Percentiles rank a stretch among this genome's conserved stretches.
These are phyloP conservation scores for Gari tellinella DNA, from an alignment of 2,888 invertebrate genomes.

Conservation along the genomic window DNA sequence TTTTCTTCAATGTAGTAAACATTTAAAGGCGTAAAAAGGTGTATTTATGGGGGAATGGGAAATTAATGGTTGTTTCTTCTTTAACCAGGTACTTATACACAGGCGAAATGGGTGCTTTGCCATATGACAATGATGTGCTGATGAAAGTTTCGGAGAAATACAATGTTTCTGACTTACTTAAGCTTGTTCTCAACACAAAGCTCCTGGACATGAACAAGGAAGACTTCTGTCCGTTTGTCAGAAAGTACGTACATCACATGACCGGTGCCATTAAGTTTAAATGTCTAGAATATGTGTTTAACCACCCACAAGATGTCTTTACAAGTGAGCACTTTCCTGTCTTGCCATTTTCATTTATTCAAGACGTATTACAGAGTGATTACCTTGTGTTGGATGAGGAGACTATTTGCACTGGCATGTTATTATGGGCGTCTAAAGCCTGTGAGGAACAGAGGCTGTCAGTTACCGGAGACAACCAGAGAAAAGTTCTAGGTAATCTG, in stretches of 20 bases:
- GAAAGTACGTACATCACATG: conserved; percentile 26
- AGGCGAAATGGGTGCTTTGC: conserved; percentile 12
- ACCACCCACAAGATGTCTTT: conserved; percentile 32
- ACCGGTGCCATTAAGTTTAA: conserved; percentile 28
- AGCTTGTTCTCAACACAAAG: conserved; percentile 17
- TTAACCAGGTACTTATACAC: conserved; percentile 51
- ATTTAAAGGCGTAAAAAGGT: too few relatives aligned
- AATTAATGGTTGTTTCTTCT: too few relatives aligned
- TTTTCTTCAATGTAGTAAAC: too few relatives aligned
- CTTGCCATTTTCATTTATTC: conserved; percentile 38
- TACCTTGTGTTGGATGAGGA: conserved; percentile 45
- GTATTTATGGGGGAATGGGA: too few relatives aligned
- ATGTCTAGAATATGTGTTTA: conserved; percentile 46
- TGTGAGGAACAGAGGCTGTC: conserved; percentile 29
- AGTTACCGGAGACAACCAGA: conserved; percentile 49
- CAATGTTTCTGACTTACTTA: conserved; percentile 25
- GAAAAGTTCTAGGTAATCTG: conserved; percentile 31
- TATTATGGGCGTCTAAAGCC: conserved; percentile 43
- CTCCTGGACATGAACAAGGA: conserved; percentile 15
- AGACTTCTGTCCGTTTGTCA: conserved; percentile 41
- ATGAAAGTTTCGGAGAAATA: conserved; percentile 41
- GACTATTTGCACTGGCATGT: conserved; percentile 29
- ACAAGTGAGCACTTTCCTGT: conserved; percentile 19
- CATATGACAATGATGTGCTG: conserved; percentile 11
- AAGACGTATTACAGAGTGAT: conserved; percentile 35